A percentile compares a stretch with the other conserved stretches of the same genome.
These are phyloP conservation scores for Epinotia demarniana DNA, from an alignment of 2,888 invertebrate species.

Conservation along the genomic window DNA sequence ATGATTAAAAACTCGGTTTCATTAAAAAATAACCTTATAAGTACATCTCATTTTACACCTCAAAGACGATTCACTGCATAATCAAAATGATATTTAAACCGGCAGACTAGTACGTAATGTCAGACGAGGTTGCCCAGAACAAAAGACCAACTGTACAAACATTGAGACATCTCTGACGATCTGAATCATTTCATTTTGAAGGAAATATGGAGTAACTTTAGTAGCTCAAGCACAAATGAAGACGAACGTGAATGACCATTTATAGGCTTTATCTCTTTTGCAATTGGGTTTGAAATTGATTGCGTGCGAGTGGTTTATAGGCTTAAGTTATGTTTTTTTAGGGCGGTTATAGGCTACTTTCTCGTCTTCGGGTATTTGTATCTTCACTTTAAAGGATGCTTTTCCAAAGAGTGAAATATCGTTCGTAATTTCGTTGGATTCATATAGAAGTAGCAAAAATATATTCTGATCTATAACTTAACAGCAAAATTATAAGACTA, in stretches of 20 bases:
- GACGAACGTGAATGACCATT: not conserved
- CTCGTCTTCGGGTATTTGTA: no score
- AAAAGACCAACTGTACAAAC: slow-evolving; percentile 55
- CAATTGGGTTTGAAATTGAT: not conserved
- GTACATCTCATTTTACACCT: not conserved
- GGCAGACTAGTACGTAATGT: slow-evolving; percentile 10
- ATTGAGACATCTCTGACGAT: slow-evolving; percentile 41
- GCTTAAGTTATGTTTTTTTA: not conserved
- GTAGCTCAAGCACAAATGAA: not conserved
- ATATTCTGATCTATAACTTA: no score
- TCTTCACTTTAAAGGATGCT: no score
- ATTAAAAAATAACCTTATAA: not conserved
- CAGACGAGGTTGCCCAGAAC: slow-evolving; percentile 55
- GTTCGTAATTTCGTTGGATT: no score
- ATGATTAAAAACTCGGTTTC: no score
- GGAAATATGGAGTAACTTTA: not conserved
- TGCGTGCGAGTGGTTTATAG: no score
- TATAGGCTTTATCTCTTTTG: not conserved
- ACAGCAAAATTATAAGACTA: no score
- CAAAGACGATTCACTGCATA: not conserved
- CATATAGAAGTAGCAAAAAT: no score
- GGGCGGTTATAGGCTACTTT: no score
- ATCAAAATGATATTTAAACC: not conserved
- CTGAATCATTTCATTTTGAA: slow-evolving; percentile 46
- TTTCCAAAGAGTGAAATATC: no score